Evolutionary conservation across 2,888 invertebrate genomes (phyloP).

Genomic region (Salticus scenicus): DNA sequence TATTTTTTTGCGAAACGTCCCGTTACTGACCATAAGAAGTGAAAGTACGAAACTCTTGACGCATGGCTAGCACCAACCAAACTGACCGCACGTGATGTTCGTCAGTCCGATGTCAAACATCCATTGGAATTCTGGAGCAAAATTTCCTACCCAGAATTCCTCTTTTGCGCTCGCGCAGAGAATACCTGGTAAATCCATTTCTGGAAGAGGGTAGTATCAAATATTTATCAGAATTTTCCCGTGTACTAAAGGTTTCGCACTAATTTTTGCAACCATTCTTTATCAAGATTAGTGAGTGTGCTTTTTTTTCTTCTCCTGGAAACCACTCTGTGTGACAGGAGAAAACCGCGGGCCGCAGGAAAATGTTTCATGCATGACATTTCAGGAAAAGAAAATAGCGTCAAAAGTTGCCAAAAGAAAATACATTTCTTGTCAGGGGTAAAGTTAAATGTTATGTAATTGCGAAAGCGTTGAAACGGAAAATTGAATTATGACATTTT

Average conservation of each 20-base stretch:
- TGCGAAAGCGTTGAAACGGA: neutral
- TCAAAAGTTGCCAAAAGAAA: neutral
- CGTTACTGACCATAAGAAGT: neutral
- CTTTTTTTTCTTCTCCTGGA: neutral
- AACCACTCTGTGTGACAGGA: neutral
- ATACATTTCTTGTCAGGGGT: neutral
- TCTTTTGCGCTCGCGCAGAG: neutral
- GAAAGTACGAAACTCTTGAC: neutral
- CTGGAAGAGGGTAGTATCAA: neutral
- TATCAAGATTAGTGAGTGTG: neutral
- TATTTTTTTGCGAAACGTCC: neutral
- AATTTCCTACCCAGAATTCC: neutral
- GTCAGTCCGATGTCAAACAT: neutral
- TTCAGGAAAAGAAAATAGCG: neutral
- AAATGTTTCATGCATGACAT: slow-evolving; percentile 6
- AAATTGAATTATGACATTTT: neutral
- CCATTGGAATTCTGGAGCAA: neutral
- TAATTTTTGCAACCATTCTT: slow-evolving; percentile 1
- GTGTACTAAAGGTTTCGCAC: neutral
- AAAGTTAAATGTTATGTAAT: slow-evolving; percentile 12
- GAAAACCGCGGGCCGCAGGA: neutral
- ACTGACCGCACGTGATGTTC: neutral
- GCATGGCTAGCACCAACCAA: neutral
- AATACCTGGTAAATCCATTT: neutral
- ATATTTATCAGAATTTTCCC: neutral